These are phyloP conservation scores for Erpobdella octoculata DNA, from an alignment of 2,888 invertebrate genomes.

Conservation along the genomic window DNA sequence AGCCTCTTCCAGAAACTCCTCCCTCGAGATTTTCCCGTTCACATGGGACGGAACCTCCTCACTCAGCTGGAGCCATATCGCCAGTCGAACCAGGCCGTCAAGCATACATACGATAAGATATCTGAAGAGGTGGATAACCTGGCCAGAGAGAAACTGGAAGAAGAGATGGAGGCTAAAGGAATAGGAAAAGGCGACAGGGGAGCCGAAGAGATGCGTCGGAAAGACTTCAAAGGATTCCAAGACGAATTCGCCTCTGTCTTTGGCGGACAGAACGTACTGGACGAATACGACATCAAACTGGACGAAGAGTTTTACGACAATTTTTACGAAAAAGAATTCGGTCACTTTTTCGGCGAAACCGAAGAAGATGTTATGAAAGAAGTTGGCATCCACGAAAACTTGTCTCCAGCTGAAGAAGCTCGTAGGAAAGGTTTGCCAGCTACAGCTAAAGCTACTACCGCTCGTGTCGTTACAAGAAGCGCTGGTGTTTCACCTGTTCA, in stretches of 20 bases:
- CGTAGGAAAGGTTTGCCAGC: no score
- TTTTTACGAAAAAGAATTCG: conserved; percentile 4
- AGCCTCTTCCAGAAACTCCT: background rate
- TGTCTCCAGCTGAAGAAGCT: no score
- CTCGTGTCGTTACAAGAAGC: no score
- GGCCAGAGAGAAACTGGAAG: conserved; percentile 4
- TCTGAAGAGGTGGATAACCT: conserved; percentile 11
- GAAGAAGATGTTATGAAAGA: conserved; percentile 6
- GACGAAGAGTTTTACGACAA: background rate
- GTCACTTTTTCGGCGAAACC: background rate
- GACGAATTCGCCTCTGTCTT: background rate
- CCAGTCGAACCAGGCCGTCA: conserved; percentile 5
- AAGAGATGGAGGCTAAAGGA: background rate
- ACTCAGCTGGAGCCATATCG: conserved; percentile 3
- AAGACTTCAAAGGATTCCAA: background rate
- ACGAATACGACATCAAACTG: background rate
- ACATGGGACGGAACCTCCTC: conserved; percentile 12
- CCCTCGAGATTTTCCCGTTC: background rate
- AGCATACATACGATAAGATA: background rate
- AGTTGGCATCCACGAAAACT: no score
- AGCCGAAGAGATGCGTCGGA: background rate
- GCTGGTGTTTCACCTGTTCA: no score
- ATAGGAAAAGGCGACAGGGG: background rate
- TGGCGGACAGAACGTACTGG: background rate
- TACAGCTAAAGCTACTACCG: no score